phyloP scores from a whole-genome alignment of 2,797 vertebrate genomes.

The Nothura maculosa region DNA sequence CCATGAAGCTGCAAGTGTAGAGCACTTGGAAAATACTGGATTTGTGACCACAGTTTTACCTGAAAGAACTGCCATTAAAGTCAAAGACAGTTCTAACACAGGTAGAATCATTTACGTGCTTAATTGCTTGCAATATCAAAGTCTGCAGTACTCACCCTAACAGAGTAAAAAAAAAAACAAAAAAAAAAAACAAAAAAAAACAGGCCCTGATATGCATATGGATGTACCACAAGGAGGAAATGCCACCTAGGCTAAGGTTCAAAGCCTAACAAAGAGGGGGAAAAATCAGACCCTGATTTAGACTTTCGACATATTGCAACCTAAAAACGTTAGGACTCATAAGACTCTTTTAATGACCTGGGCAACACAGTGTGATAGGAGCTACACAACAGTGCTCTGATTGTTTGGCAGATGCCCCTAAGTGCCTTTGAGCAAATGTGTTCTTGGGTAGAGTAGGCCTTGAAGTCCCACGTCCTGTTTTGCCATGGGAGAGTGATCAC shows the following conservation, averaged over 20 bases:
- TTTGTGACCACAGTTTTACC: background rate
- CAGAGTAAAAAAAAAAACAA: background rate
- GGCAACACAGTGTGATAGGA: background rate
- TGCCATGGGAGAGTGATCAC: background rate
- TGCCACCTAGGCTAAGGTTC: background rate
- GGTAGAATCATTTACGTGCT: background rate
- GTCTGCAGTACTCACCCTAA: background rate
- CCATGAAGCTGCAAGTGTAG: background rate
- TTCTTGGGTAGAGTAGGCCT: background rate
- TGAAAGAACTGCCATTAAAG: background rate
- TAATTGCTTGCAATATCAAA: background rate
- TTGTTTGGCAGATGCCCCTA: background rate
- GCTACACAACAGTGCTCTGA: background rate
- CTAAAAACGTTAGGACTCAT: background rate
- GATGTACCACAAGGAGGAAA: background rate
- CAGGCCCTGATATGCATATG: background rate
- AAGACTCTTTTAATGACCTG: background rate
- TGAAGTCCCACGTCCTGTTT: background rate
- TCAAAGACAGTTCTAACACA: background rate
- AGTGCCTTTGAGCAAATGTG: background rate
- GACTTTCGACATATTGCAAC: background rate
- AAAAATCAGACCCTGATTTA: background rate
- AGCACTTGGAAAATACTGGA: background rate
- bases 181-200: background rate
- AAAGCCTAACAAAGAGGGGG: background rate